Base-by-base conservation (phyloP, 1,140 invertebrate species). In the Nasonia vitripennis region DNA sequence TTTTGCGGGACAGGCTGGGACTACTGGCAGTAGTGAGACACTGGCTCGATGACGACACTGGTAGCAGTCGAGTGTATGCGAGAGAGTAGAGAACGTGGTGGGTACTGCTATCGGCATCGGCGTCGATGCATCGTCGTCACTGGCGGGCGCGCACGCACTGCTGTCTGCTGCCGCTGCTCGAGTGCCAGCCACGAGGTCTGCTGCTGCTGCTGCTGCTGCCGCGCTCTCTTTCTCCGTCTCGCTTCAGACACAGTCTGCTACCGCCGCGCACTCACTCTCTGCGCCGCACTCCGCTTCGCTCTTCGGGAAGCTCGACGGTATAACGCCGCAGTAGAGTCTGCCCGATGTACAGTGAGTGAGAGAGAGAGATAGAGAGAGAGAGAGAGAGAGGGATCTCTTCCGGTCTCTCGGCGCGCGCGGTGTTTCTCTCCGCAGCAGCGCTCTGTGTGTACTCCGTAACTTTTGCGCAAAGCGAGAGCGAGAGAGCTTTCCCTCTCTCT, bases 391-490 rank as follows among this genome's bases (percentile, higher is more conserved):
- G 70, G 75, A 83, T 91, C 90, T 90, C 91, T 92, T 92, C 91
- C 91, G 91, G 91, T 91, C 89, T 90, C 91, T 89, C 89, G 34
- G 34, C 34, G 34, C 34, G 34, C 90, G 67, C 82, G 34, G 20
- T 74, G 77, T 71, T 87, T 90, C 87, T 90, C 87, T 87, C 88
- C 87, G 88, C 87, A 85, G 87, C 88, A 87, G 88, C 90, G 89
- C 90, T 37, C 34, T 88, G 90, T 91, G 90, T 91, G 91, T 45
- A 45, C 87, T 86, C 88, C 88, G 88, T 90, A 90, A 91, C 89
- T 91, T 91, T 92, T 92, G 91, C 91, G 90, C 91, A 91, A 92
- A 92, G 89, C 85, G 86, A 86, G 78, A 37, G 81, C 10, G 45
- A 68, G 68, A 67, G 34, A 41, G 73, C 9, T 71, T 14, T 31